Evolutionary conservation across 1,140 invertebrate species (phyloP), one percentile per base, ranked within the genome.

Genomic region (Philopotamus ludificatus): DNA sequence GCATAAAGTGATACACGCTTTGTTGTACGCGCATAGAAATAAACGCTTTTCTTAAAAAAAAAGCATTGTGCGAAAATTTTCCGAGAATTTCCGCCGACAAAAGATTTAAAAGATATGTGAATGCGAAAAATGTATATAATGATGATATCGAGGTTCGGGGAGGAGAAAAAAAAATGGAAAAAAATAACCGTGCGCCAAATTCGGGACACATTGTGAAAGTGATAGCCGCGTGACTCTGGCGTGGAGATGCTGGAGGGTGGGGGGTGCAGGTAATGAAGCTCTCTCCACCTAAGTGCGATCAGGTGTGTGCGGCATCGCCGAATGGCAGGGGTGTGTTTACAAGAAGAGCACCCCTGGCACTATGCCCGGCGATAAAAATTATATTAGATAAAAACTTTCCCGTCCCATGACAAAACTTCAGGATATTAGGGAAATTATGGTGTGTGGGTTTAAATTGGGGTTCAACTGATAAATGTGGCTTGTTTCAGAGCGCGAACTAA

Each of bases 351-450:
- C 53, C 61, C 39, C 23, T 16, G 61, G 54, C 54, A 63, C 54
- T 63, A 45, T 58, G 53, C 28, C n/a, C 51, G 41, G 1, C 53
- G 44, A 21, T 65, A 65, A 65, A 65, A 65, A 65, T 65, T 58
- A 58, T 58, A 65, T 65, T 65, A 65, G 53, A 65, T 64, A 45
- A 64, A 64, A 64, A 64, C 47, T 64, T 64, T 18, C 16, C 41
- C 28, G 50, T 59, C 39, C 18, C 44, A 15, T 8, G 44, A 9
- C 44, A 20, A 47, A 47, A 47, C 44, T 47, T 47, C 4, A 4
- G 4, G 4, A 47, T 47, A 47, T 15, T 47, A 47, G 18, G 18
- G 18, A 16, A 15, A 20, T 16, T 21, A 53, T 9, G 50, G 50
- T 47, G 10, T 7, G 8, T 3, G 44, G 18, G 44, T 15, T 15